Evolutionary conservation across 2,797 vertebrate species (phyloP).

Genomic region (Schizopygopsis malacanthus): DNA sequence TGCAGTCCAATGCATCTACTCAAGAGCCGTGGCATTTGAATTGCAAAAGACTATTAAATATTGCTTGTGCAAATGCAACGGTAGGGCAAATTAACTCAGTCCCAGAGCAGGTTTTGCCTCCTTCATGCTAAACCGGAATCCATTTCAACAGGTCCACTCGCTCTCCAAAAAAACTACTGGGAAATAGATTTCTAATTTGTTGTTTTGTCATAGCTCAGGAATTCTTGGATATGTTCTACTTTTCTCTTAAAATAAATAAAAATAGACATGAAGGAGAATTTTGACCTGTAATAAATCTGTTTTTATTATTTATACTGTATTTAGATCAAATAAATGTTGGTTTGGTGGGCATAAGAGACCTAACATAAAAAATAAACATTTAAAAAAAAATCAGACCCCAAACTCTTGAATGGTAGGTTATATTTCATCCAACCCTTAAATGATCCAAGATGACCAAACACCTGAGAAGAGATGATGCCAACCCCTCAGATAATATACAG

Average conservation of each 20-base stretch:
- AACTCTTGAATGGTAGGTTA: background rate
- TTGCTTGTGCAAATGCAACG: conserved; percentile 26
- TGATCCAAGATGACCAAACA: no score
- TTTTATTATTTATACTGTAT: background rate
- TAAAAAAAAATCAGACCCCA: background rate
- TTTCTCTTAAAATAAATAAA: background rate
- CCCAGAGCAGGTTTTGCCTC: background rate
- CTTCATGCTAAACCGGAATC: conserved; percentile 6
- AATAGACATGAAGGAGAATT: background rate
- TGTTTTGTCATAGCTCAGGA: background rate
- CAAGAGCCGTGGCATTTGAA: conserved; percentile 24
- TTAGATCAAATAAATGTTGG: background rate
- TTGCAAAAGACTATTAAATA: conserved; percentile 40
- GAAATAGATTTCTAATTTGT: background rate
- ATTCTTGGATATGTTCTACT: background rate
- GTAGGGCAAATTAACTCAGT: conserved; percentile 6
- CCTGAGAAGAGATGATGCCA: no score
- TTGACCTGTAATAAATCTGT: background rate
- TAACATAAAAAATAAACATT: background rate
- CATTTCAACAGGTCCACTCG: conserved; percentile 7
- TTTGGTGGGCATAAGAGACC: background rate
- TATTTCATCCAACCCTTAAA: background rate
- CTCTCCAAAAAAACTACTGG: background rate
- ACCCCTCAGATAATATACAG: no score
- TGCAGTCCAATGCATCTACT: conserved; percentile 6